Evolutionary conservation across 2,888 invertebrate genomes (phyloP), one percentile per base, ranked within the genome.

Genomic region (Phyllotreta striolata): DNA sequence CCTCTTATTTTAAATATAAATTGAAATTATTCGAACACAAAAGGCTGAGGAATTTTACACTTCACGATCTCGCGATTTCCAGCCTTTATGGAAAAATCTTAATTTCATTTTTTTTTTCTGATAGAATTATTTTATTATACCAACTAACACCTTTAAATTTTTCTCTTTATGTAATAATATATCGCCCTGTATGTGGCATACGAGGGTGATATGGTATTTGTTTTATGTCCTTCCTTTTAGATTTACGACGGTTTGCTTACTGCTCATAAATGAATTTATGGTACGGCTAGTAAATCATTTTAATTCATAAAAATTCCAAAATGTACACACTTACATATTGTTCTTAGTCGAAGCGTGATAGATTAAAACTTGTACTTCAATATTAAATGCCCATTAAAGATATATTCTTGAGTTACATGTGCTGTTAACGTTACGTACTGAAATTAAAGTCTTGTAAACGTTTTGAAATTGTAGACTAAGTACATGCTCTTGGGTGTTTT

Each of bases 161-260:
- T 3, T 24, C 24, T 24, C 4, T 24, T 24, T 24, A 24, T 24
- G 24, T 24, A 24, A 24, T 24, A 24, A 24, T 24, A 4, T 1
- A 24, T 24, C 2, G 1, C 24, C 24, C 56, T 60, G 24, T 38
- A 55, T 64, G 54, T 55, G 54, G 34, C 61, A 60, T 55, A 60
- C 40, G 44, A n/a, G 47, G 47, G 47, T 47, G 47, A 49, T 49
- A 49, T 10, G 49, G 35, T 49, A 35, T 49, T 49, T 49, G 49
- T 49, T 49, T 49, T 49, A 49, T 49, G 49, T 49, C 24, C 24
- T 35, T n/a, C n/a, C 37, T 10, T 12, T 35, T 34, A 49, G n/a
- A 49, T 49, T 49, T 49, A 49, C 35, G 49, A 35, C 47, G 34
- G 8, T 5, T 12, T 47, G 14, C 14, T 6, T 44, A 44, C 44